phyloP scores from a whole-genome alignment of 23 tunicate genomes.

The Ciona savignyi region DNA sequence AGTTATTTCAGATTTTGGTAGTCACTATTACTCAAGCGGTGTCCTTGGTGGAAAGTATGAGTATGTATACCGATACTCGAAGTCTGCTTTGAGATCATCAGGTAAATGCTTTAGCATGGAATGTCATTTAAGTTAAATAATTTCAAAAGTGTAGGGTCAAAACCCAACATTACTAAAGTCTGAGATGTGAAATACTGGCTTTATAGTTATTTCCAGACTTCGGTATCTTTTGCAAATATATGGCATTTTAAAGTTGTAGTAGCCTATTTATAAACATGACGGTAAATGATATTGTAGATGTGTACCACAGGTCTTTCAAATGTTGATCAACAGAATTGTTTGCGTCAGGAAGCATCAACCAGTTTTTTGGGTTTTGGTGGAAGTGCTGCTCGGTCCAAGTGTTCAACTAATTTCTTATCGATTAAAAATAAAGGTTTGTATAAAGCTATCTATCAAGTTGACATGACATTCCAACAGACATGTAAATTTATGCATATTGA shows the following conservation, averaged over 20 bases:
- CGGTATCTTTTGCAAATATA: too few relatives aligned
- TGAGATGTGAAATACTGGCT: too few relatives aligned
- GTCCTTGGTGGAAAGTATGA: not conserved
- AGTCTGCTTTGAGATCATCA: not conserved
- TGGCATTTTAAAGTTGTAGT: too few relatives aligned
- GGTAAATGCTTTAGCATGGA: not conserved
- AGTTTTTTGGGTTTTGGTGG: not conserved
- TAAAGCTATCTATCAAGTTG: too few relatives aligned
- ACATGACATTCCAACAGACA: too few relatives aligned
- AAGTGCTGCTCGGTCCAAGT: not conserved
- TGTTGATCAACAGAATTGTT: not conserved
- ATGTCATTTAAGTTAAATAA: too few relatives aligned
- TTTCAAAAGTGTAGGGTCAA: too few relatives aligned
- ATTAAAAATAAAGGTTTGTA: not conserved
- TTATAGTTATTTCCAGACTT: too few relatives aligned
- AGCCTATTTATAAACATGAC: too few relatives aligned
- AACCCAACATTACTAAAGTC: too few relatives aligned
- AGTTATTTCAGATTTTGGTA: not conserved
- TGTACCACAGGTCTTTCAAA: not conserved
- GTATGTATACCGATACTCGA: not conserved
- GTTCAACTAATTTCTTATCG: not conserved
- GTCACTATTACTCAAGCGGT: not conserved
- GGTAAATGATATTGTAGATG: too few relatives aligned
- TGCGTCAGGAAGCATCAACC: not conserved
- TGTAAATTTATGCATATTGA: too few relatives aligned